Evolutionary conservation across 2,888 invertebrate species (phyloP), one percentile per base, ranked within the genome.

Genomic region (Drosophila cyrtoloma): DNA sequence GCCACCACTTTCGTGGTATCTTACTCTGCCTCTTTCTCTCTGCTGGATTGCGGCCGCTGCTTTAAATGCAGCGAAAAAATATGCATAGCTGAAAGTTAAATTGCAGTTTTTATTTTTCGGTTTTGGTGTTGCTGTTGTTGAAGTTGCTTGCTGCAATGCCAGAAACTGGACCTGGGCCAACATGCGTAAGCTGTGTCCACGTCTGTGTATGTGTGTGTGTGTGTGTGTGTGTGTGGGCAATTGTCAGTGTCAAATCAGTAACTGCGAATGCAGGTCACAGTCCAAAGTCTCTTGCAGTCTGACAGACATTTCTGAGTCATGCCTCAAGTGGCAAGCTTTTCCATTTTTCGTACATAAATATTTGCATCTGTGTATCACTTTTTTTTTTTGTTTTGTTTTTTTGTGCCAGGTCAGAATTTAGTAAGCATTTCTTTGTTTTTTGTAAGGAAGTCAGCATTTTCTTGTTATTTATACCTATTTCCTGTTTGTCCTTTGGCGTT

Each of bases 231-330:
- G 35, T 30, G 53, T 77, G 56, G 64, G 59, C 61, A 72, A 70
- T 80, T 72, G 76, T 76, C 82, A 65, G 70, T 71, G 76, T 64
- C 67, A 61, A 59, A 66, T 62, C 52, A 67, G 60, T 67, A 75
- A 66, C n/a, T 66, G 79, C 37, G 26, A 67, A 35, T 44, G 35
- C 53, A 22, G 39, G 28, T 37, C 50, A 16, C 26, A 68, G 30
- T 26, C 44, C 12, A 6, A 53, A 22, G 22, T 1, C 30, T 22
- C 16, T 16, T 10, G 44, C 35, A 47, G 47, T 47, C 53, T 57
- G 47, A 28, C 32, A 55, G 51, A 61, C 57, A 33, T 33, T 44
- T 66, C 60, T 62, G 56, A 30, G 64, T 56, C 78, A 67, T 81
- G 67, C 78, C 53, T 47, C 72, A 68, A 72, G 65, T 69, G 69